phyloP scores from a whole-genome alignment of 2,888 invertebrate genomes.

The Chorisops tibialis region DNA sequence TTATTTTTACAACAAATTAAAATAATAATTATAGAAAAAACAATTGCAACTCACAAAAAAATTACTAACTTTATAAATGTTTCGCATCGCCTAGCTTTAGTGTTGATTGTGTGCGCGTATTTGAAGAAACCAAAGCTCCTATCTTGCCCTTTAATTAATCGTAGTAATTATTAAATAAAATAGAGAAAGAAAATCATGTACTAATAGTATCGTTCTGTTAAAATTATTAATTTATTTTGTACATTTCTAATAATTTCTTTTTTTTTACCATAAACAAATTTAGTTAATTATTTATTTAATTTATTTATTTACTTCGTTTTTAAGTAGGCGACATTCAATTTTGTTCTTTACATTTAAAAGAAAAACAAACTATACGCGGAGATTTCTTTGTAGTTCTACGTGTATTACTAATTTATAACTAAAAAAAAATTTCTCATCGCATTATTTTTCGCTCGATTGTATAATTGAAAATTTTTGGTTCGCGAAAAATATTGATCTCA shows the following conservation, averaged over 20 bases:
- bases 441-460: too few species aligned
- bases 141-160: conserved; percentile 18
- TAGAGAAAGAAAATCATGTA: neutral
- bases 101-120: conserved; percentile 18
- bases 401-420: too few species aligned
- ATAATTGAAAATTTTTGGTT: too few species aligned
- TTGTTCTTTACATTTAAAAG: neutral
- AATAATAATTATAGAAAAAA: conserved; percentile 3
- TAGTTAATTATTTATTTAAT: conserved; percentile 24
- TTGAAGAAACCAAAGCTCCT: conserved; percentile 20
- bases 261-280: neutral
- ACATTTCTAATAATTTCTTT: conserved; percentile 14
- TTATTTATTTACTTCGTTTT: conserved; percentile 22
- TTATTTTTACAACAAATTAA: conserved; percentile 6
- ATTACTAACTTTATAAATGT: neutral
- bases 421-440: too few species aligned
- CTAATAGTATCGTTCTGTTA: neutral
- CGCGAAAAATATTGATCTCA: too few species aligned
- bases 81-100: conserved; percentile 15
- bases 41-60: neutral
- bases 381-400: too few species aligned
- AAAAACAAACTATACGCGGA: neutral
- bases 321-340: conserved; percentile 14
- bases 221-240: conserved; percentile 14
- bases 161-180: conserved; percentile 7